Percentiles rank a stretch among this genome's conserved stretches.
phyloP scores from a whole-genome alignment of 2,888 invertebrate species.

The Drosophila yooni region DNA sequence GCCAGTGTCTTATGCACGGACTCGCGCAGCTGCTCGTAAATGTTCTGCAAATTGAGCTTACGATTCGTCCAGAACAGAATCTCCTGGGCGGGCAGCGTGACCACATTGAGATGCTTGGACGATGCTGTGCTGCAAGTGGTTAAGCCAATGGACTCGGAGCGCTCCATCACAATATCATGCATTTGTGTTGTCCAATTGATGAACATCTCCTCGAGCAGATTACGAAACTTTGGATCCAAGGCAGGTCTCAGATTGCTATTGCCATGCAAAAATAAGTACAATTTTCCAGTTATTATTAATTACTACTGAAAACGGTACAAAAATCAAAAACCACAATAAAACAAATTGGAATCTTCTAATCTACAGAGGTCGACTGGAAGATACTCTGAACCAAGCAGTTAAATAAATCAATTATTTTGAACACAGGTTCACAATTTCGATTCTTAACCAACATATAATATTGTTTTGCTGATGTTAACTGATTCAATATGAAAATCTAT shows the following conservation, averaged over 20 bases:
- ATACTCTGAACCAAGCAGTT: background rate
- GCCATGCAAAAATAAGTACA: constrained; percentile 23
- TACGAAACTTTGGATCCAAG: constrained; percentile 83
- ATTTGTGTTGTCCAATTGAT: constrained; percentile 95
- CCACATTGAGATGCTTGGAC: constrained; percentile 44
- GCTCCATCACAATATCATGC: constrained; percentile 85
- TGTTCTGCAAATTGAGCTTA: constrained; percentile 92
- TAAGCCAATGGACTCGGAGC: constrained; percentile 64
- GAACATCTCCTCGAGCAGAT: constrained; percentile 93
- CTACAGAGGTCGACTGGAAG: background rate
- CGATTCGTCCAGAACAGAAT: constrained; percentile 93
- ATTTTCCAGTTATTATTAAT: constrained; percentile 2
- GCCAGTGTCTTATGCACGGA: constrained; percentile 93
- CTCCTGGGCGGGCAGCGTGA: constrained; percentile 88
- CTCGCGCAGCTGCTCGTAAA: constrained; percentile 93
- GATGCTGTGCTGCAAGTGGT: constrained; percentile 7
- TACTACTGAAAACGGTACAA: constrained; percentile 1
- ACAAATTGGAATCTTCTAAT: background rate
- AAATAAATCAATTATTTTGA: background rate
- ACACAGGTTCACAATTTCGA: background rate
- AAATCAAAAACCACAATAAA: background rate
- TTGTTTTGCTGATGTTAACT: background rate
- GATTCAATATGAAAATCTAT: background rate
- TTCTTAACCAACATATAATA: background rate
- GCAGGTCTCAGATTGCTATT: constrained; percentile 68